Percentiles rank a stretch among this genome's conserved stretches.
Conservation (phyloP, 2,888 invertebrate species). For the Agriopis marginaria region DNA sequence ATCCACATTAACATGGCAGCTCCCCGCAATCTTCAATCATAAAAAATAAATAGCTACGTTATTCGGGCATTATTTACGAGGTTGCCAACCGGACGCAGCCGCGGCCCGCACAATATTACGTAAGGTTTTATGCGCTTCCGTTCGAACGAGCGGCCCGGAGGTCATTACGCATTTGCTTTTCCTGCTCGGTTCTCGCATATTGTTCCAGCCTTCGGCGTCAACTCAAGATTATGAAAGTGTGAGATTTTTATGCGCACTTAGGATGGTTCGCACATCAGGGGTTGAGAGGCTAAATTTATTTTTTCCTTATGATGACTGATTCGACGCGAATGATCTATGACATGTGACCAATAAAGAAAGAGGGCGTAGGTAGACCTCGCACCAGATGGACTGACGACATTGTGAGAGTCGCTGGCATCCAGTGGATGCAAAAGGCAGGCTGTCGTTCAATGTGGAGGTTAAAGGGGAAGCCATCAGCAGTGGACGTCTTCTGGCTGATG, state of each 20-base stretch:
- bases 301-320: not conserved
- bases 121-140: conserved; percentile 56
- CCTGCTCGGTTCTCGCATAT: conserved; percentile 45
- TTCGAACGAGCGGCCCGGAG: conserved; percentile 51
- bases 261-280: not conserved
- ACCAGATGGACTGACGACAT: too few species aligned
- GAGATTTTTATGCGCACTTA: conserved; percentile 5
- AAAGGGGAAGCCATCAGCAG: too few species aligned
- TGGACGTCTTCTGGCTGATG: too few species aligned
- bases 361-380: too few species aligned
- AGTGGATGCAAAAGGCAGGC: too few species aligned
- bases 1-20: conserved; percentile 20
- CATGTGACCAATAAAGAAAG: too few species aligned
- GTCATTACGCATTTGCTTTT: conserved; percentile 57
- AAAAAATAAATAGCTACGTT: conserved; percentile 42
- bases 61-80: conserved; percentile 41
- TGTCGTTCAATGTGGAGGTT: too few species aligned
- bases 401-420: too few species aligned
- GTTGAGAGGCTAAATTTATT: not conserved
- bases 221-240: conserved; percentile 13
- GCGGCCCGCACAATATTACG: conserved; percentile 49
- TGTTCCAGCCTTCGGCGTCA: conserved; percentile 30
- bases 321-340: too few species aligned
- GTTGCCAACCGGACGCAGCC: conserved; percentile 33
- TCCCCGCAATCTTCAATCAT: conserved; percentile 42